Conservation (phyloP, 2,113 vertebrate species). For the Rhabdornis inornatus region DNA sequence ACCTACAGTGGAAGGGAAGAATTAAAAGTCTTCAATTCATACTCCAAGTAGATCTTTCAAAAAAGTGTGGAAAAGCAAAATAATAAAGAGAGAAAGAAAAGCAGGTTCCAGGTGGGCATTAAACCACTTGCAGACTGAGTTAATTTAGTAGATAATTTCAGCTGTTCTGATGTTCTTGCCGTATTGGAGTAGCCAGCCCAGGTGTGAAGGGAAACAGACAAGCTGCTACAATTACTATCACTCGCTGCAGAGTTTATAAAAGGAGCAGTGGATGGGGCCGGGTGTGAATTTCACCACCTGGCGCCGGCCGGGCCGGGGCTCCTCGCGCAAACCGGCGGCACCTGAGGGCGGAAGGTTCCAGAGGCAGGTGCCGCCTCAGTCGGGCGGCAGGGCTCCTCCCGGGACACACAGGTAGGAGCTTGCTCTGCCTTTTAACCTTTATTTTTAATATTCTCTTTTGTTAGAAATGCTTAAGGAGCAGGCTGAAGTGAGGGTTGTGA, state of each 20-base stretch:
- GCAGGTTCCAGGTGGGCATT: background rate
- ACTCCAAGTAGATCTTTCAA: fast-evolving
- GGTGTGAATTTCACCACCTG: fast-evolving
- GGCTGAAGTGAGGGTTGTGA: fast-evolving
- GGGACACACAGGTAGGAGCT: fast-evolving
- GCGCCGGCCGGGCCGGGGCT: background rate
- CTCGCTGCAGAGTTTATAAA: fast-evolving
- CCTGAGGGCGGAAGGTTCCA: background rate
- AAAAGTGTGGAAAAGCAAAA: background rate
- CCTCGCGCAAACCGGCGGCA: fast-evolving
- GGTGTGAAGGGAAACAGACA: background rate
- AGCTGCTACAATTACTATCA: fast-evolving
- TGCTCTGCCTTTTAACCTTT: fast-evolving
- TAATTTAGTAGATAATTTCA: background rate
- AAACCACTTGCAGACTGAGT: fast-evolving
- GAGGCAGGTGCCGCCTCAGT: fast-evolving
- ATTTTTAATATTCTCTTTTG: background rate
- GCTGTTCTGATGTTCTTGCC: background rate
- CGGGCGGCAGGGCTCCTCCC: fast-evolving
- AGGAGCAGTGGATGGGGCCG: fast-evolving
- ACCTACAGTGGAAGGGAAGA: background rate
- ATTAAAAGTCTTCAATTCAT: background rate
- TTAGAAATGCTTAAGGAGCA: fast-evolving
- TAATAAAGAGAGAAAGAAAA: background rate
- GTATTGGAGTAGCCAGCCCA: fast-evolving